phyloP scores from a whole-genome alignment of 2,797 vertebrate species.

The Lutjanus argentimaculatus region DNA sequence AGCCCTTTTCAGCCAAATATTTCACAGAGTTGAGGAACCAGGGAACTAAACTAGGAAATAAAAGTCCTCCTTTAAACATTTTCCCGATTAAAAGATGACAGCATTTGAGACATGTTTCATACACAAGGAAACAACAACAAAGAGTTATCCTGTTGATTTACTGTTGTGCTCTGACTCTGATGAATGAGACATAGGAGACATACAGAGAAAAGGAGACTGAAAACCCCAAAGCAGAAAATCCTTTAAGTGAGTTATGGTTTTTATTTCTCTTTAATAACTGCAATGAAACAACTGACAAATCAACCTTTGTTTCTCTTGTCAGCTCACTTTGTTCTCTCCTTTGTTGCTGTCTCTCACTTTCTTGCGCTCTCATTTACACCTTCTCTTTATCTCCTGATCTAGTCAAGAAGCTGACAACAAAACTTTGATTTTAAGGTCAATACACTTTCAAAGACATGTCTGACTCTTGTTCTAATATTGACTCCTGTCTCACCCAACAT shows the following conservation, averaged over 20 bases:
- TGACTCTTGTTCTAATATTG: not conserved
- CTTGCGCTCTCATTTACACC: not conserved
- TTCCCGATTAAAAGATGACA: not conserved
- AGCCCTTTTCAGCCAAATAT: slow-evolving; percentile 8
- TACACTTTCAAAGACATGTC: not conserved
- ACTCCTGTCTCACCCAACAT: not conserved
- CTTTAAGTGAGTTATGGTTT: not conserved
- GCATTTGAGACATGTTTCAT: not conserved
- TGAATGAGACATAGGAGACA: not conserved
- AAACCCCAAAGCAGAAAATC: not conserved
- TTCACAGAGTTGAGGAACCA: not conserved
- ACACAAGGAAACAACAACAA: not conserved
- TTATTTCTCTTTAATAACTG: not conserved
- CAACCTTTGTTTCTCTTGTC: not conserved
- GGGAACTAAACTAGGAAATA: not conserved
- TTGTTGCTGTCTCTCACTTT: not conserved
- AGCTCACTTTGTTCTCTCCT: not conserved
- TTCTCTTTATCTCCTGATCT: not conserved
- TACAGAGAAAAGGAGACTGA: not conserved
- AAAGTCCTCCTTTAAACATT: not conserved
- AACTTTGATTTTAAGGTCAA: not conserved
- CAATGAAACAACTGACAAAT: not conserved
- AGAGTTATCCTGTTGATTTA: not conserved
- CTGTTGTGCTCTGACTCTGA: not conserved
- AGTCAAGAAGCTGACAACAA: not conserved